phyloP scores from a whole-genome alignment of 2,797 vertebrate species.

The Lerista edwardsae region DNA sequence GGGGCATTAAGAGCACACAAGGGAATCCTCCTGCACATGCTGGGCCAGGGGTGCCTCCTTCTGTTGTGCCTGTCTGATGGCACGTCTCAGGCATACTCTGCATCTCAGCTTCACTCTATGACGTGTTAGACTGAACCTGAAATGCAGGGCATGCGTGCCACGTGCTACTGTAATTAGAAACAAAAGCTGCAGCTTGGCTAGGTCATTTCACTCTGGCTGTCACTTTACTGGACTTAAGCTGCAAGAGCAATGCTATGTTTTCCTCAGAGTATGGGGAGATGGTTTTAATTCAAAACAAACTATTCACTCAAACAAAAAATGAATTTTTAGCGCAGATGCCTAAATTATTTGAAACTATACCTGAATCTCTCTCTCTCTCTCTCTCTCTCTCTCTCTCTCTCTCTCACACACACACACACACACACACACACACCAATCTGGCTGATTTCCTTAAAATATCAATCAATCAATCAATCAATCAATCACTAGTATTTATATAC shows the following conservation, averaged over 20 bases:
- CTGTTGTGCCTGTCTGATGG: not conserved
- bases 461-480: too few species aligned
- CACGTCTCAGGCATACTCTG: too few species aligned
- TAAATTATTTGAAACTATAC: not conserved
- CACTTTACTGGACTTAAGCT: not conserved
- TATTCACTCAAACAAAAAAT: not conserved
- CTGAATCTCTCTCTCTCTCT: too few species aligned
- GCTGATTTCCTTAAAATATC: not conserved
- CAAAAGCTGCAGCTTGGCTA: not conserved
- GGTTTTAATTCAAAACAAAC: not conserved
- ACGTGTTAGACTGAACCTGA: not conserved
- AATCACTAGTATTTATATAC: too few species aligned
- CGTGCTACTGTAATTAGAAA: not conserved
- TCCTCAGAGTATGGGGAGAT: not conserved
- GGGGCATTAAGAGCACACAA: not conserved
- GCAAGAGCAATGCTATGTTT: not conserved
- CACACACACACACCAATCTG: not conserved
- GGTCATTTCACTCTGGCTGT: not conserved
- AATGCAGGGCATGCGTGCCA: not conserved
- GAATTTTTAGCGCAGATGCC: not conserved
- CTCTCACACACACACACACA: not conserved
- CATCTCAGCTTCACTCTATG: too few species aligned
- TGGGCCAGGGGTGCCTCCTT: not conserved
- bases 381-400: not conserved
- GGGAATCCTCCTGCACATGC: not conserved